Percentiles rank a stretch among this genome's conserved stretches.
These are phyloP conservation scores for Cantharis nigra DNA, from an alignment of 2,888 invertebrate species.

Conservation along the genomic window DNA sequence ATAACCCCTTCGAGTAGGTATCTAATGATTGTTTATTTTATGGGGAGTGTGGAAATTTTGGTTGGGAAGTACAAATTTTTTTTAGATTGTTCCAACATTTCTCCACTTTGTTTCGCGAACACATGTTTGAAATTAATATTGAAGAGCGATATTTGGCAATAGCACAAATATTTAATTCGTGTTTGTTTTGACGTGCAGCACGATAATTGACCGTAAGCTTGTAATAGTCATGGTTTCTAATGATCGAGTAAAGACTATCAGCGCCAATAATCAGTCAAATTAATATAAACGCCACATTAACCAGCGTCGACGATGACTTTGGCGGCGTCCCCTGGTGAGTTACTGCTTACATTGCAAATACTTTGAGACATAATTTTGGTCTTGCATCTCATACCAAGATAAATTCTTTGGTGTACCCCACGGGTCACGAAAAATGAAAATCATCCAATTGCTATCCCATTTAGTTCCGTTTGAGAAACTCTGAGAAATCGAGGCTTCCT, in stretches of 20 bases:
- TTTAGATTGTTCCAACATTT: background rate
- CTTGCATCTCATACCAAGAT: background rate
- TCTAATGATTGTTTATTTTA: background rate
- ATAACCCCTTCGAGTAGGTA: background rate
- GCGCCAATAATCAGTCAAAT: slow-evolving; percentile 46
- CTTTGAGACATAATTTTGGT: slow-evolving; percentile 3
- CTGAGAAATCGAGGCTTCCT: background rate
- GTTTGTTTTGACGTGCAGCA: slow-evolving; percentile 36
- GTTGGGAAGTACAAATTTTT: background rate
- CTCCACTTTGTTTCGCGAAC: background rate
- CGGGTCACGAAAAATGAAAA: background rate
- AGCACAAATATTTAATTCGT: background rate
- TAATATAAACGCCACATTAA: slow-evolving; percentile 51
- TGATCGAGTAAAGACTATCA: slow-evolving; percentile 43
- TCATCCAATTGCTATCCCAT: background rate
- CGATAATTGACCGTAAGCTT: slow-evolving; percentile 15
- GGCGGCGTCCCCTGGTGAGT: slow-evolving; percentile 47
- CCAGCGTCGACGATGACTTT: slow-evolving; percentile 51
- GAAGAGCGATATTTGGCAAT: slow-evolving; percentile 17
- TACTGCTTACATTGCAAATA: slow-evolving; percentile 40
- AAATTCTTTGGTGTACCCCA: background rate
- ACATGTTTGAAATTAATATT: slow-evolving; percentile 3
- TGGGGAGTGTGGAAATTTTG: background rate
- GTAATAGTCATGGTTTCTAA: slow-evolving; percentile 51
- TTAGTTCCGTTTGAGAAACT: background rate